Evolutionary conservation across 2,113 vertebrate genomes (phyloP).

Genomic region (Vimba vimba): DNA sequence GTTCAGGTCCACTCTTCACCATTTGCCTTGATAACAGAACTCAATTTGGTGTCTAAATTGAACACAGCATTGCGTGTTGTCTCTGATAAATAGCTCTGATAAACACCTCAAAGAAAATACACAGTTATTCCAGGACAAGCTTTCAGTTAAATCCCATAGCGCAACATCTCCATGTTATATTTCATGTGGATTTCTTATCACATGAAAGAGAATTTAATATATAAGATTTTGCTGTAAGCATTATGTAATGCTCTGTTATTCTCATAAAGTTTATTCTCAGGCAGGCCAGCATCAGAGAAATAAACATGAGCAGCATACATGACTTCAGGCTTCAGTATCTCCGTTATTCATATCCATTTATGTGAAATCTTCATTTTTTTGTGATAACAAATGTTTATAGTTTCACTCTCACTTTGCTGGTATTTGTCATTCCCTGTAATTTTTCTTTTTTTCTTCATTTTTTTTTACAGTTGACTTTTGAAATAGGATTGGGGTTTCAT

Average conservation of each 20-base stretch:
- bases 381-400: too few species aligned
- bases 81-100: neutral
- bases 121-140: neutral
- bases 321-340: neutral
- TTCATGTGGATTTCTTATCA: neutral
- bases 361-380: neutral
- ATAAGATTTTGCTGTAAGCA: neutral
- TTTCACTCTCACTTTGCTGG: neutral
- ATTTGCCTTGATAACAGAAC: neutral
- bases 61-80: neutral
- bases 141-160: neutral
- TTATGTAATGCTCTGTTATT: conserved; percentile 12
- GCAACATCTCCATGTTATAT: neutral
- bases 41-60: neutral
- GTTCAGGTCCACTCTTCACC: neutral
- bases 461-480: too few species aligned
- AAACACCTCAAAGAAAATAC: neutral
- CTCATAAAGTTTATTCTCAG: neutral
- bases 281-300: conserved; percentile 7
- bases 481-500: neutral
- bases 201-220: neutral
- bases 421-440: neutral
- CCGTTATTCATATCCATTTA: neutral
- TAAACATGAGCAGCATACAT: neutral
- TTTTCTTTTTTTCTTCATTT: neutral